These are phyloP conservation scores for Marronus borbonicus DNA, from an alignment of 2,888 invertebrate genomes.

Conservation along the genomic window DNA sequence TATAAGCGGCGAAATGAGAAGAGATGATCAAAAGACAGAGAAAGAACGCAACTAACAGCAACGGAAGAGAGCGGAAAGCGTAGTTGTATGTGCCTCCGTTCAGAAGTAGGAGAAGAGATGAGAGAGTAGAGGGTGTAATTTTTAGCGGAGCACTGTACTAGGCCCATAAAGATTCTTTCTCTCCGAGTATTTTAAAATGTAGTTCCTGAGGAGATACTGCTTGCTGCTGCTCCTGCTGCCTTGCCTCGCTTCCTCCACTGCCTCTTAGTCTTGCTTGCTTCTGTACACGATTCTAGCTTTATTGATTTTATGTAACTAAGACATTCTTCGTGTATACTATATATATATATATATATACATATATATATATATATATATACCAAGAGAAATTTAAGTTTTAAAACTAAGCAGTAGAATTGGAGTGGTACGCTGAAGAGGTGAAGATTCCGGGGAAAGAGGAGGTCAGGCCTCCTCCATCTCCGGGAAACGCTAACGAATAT, in stretches of 20 bases:
- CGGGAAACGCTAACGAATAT: constrained; percentile 50
- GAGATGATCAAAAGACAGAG: constrained; percentile 46
- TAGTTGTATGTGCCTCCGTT: constrained; percentile 38
- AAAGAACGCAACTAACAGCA: constrained; percentile 47
- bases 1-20: constrained; percentile 35
- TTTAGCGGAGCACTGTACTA: constrained; percentile 54
- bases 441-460: not conserved
- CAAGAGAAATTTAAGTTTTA: constrained; percentile 69
- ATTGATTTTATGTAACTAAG: constrained; percentile 71
- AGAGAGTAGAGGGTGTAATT: constrained; percentile 49
- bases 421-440: constrained; percentile 17
- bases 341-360: constrained; percentile 54
- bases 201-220: constrained; percentile 65
- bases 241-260: constrained; percentile 29
- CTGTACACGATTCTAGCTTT: constrained; percentile 65
- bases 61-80: constrained; percentile 47
- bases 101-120: constrained; percentile 30
- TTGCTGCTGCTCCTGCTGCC: constrained; percentile 58
- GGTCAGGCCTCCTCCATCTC: constrained; percentile 52
- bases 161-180: constrained; percentile 56
- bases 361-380: constrained; percentile 54
- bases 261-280: constrained; percentile 38
- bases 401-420: constrained; percentile 66
- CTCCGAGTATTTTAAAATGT: constrained; percentile 67
- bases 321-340: constrained; percentile 65